Conservation (phyloP, 2,113 vertebrate genomes). For the Sphyrna mokarran region DNA sequence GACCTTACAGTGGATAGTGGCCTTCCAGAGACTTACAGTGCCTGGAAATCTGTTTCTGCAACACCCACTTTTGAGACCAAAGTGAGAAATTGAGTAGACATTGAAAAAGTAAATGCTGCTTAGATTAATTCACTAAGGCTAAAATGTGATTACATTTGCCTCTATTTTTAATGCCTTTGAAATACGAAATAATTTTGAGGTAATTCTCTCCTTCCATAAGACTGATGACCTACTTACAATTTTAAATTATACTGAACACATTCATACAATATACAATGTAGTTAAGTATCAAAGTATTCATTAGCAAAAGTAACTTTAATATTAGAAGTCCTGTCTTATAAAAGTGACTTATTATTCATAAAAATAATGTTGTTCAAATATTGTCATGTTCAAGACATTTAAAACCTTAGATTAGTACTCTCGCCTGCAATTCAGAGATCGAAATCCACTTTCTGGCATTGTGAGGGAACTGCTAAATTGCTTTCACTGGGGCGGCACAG, state of each 20-base stretch:
- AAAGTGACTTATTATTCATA: conserved; percentile 4
- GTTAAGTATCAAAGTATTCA: neutral
- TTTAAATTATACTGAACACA: neutral
- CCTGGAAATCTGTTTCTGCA: neutral
- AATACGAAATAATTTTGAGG: neutral
- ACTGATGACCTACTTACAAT: neutral
- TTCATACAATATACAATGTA: neutral
- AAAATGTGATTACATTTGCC: neutral
- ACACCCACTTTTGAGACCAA: neutral
- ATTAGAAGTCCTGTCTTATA: neutral
- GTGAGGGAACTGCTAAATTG: neutral
- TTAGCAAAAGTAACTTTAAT: conserved; percentile 9
- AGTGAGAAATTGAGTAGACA: neutral
- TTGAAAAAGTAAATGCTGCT: neutral
- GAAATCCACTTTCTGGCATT: neutral
- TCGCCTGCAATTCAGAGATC: neutral
- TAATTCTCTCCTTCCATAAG: neutral
- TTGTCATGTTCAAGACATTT: neutral
- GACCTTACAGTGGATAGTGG: neutral
- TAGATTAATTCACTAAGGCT: neutral
- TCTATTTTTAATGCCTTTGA: neutral
- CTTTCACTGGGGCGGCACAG: neutral
- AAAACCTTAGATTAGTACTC: neutral
- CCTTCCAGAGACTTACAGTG: neutral
- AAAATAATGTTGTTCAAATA: neutral